Evolutionary conservation across 1,140 invertebrate species (phyloP).

Genomic region (Hyphantria cunea): DNA sequence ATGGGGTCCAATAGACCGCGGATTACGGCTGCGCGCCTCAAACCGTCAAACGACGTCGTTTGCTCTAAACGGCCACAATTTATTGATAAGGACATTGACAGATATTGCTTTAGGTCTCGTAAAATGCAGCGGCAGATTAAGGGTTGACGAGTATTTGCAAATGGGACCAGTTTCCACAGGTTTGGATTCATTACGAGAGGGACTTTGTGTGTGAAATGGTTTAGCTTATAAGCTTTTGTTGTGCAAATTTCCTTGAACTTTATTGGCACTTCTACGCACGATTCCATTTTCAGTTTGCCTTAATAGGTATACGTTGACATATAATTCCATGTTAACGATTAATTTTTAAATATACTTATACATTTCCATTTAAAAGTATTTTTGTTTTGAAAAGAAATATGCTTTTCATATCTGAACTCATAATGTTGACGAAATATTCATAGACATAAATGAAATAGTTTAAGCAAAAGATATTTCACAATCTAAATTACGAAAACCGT

Average conservation of each 20-base stretch:
- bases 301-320: neutral
- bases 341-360: too few relatives aligned
- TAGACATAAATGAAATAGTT: too few relatives aligned
- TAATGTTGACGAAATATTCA: too few relatives aligned
- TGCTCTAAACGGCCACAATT: constrained; percentile 74
- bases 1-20: constrained; percentile 71
- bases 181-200: constrained; percentile 62
- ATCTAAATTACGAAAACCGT: too few relatives aligned
- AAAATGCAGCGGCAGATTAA: constrained; percentile 78
- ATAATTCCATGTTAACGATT: too few relatives aligned
- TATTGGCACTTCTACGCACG: constrained; percentile 24
- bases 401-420: too few relatives aligned
- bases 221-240: constrained; percentile 48
- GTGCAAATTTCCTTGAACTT: constrained; percentile 36
- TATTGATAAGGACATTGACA: constrained; percentile 81
- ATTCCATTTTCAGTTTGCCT: constrained; percentile 12
- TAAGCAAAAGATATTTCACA: too few relatives aligned
- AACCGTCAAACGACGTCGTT: constrained; percentile 77
- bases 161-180: constrained; percentile 67
- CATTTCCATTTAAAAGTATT: too few relatives aligned
- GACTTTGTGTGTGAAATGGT: constrained; percentile 51
- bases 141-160: constrained; percentile 69
- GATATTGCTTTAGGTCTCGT: constrained; percentile 75
- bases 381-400: too few relatives aligned
- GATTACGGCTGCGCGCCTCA: constrained; percentile 65